Percentiles rank a stretch among this genome's conserved stretches.
Evolutionary conservation across 2,888 invertebrate genomes (phyloP).

Genomic region (Tinea pellionella): DNA sequence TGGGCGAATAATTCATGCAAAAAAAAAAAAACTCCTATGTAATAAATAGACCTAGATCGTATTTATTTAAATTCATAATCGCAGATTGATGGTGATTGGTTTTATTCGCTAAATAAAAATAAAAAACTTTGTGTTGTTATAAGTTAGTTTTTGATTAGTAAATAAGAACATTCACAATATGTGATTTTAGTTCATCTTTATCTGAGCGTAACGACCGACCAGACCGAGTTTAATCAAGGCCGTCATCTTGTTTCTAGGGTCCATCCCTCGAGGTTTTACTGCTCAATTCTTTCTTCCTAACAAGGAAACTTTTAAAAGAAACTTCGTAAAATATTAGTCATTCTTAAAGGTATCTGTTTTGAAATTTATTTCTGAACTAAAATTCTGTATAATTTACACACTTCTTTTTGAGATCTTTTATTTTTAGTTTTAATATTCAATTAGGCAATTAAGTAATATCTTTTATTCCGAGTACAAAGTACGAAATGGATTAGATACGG

Average conservation of each 20-base stretch:
- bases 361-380: not conserved
- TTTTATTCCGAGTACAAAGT: not conserved
- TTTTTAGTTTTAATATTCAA: not conserved
- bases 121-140: not conserved
- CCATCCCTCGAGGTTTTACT: constrained; percentile 22
- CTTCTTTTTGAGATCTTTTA: not conserved
- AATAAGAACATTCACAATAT: not conserved
- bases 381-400: not conserved
- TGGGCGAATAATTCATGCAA: no score
- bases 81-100: no score
- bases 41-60: no score
- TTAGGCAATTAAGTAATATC: not conserved
- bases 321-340: not conserved
- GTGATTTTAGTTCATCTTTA: not conserved
- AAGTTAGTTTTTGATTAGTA: not conserved
- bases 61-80: no score
- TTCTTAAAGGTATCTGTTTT: not conserved
- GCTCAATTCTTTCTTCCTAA: constrained; percentile 26
- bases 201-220: not conserved
- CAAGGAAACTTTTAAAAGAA: constrained; percentile 26
- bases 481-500: no score
- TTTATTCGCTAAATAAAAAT: not conserved
- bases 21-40: no score
- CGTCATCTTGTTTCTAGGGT: not conserved
- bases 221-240: not conserved